Evolutionary conservation across 2,888 invertebrate genomes (phyloP), one percentile per base, ranked within the genome.

Genomic region (Cataglyphis livida): DNA sequence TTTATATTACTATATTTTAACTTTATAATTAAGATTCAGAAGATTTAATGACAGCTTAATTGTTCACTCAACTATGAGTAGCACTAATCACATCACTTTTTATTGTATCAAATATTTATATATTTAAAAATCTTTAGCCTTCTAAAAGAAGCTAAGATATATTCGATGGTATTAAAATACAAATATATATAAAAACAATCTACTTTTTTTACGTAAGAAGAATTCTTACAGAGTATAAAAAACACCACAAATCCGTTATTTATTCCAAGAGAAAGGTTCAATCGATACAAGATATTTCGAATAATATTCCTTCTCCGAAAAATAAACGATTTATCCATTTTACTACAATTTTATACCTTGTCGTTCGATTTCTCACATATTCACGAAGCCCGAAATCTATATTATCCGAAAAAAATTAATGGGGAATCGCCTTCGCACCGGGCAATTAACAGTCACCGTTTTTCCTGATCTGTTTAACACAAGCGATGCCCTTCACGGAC

Each of bases 331-430:
- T 61, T 25, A 10, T 5, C 0, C 15, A 44, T 28, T 51, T 51
- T 51, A 10, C 28, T 15, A 10, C 15, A 28, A 1, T 5, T 6
- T 9, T 25, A 38, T 68, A 79, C 71, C 78, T 79, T 48, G 7
- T 21, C 25, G 4, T 48, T 44, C 9, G 21, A 12, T 32, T 48
- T n/a, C n/a, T 61, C 70, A 61, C 78, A 79, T 79, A 79, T 71
- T 71, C 61, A 59, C 10, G 3, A 21, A 18, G 32, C n/a, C 21
- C 6, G 4, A 51, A 51, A 4, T 48, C 25, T 59, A 32, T 18
- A 28, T 21, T 28, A 44, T 51, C 68, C 76, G n/a, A 3, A 21
- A 57, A 6, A 59, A 68, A 15, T 41, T 9, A 41, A 66, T n/a
- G 28, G 48, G 66, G 35, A 41, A 59, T 44, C 28, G n/a, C 28